Evolutionary conservation across 1,140 invertebrate species (phyloP).

Genomic region (Drosophila tristis): DNA sequence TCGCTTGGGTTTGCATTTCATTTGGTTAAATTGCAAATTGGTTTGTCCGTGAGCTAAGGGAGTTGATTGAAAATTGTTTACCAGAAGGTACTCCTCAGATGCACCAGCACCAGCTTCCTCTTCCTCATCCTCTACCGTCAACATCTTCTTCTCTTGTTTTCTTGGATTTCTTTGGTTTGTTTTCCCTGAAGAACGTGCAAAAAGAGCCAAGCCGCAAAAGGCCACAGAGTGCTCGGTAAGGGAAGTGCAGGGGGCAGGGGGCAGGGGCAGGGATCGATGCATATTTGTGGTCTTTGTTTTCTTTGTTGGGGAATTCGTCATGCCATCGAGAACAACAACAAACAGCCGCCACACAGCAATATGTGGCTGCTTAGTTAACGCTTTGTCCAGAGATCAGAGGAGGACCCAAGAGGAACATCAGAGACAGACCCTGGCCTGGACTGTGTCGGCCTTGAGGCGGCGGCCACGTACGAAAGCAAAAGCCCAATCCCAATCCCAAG

Average conservation of each 20-base stretch:
- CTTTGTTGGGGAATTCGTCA: constrained; percentile 67
- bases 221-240: constrained; percentile 20
- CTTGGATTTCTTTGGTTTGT: constrained; percentile 31
- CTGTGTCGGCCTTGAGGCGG: constrained; percentile 68
- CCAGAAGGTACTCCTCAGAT: not conserved
- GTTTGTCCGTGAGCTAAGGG: constrained; percentile 47
- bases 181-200: constrained; percentile 72
- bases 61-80: constrained; percentile 52
- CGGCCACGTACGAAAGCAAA: constrained; percentile 73
- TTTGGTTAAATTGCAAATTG: constrained; percentile 64
- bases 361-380: constrained; percentile 72
- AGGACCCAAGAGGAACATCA: not conserved
- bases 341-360: constrained; percentile 25
- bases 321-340: constrained; percentile 51
- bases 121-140: not conserved
- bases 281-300: constrained; percentile 78
- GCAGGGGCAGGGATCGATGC: constrained; percentile 51
- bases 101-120: not conserved
- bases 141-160: constrained; percentile 43
- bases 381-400: constrained; percentile 41
- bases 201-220: constrained; percentile 38
- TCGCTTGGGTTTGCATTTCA: constrained; percentile 72
- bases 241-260: no score
- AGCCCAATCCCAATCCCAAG: constrained; percentile 5
- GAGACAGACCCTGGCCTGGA: constrained; percentile 50